These are phyloP conservation scores for Pristionchus exspectatus DNA, from an alignment of 2,888 invertebrate species.

Conservation along the genomic window DNA sequence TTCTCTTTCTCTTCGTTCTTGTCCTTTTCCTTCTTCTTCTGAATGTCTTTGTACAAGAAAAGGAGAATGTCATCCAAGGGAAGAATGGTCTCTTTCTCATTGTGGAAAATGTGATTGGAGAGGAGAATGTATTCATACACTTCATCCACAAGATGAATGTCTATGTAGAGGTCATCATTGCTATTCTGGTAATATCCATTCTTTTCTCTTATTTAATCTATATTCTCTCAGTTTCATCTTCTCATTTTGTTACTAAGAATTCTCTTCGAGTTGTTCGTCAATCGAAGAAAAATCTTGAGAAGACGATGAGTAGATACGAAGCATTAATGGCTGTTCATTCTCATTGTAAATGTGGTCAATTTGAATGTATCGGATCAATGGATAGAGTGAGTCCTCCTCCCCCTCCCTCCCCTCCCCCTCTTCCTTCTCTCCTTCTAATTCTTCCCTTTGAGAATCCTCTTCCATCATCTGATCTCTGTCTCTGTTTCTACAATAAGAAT, in stretches of 20 bases:
- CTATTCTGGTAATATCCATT: constrained; percentile 3
- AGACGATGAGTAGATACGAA: constrained; percentile 70
- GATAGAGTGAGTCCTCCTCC: not conserved
- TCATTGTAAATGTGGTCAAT: constrained; percentile 65
- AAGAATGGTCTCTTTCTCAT: constrained; percentile 57
- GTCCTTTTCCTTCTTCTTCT: constrained; percentile 8
- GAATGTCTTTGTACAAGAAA: not conserved
- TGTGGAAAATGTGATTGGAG: constrained; percentile 60
- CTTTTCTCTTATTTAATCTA: not conserved
- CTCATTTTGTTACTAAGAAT: not conserved
- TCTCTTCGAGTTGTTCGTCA: constrained; percentile 61
- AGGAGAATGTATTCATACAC: constrained; percentile 53
- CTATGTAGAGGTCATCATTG: constrained; percentile 22
- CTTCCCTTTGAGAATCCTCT: not conserved
- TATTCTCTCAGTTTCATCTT: not conserved
- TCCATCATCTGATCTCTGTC: constrained; percentile 66
- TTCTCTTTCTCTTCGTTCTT: not conserved
- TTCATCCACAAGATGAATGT: not conserved
- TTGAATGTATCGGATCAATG: constrained; percentile 58
- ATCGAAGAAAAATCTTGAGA: constrained; percentile 67
- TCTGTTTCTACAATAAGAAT: constrained; percentile 77
- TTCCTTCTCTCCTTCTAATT: constrained; percentile 44
- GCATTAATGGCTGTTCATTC: constrained; percentile 75
- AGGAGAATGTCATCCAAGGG: constrained; percentile 51
- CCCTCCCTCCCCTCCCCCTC: not conserved